Conservation (phyloP, 2,888 invertebrate genomes). For the Sclerodermus sp. region DNA sequence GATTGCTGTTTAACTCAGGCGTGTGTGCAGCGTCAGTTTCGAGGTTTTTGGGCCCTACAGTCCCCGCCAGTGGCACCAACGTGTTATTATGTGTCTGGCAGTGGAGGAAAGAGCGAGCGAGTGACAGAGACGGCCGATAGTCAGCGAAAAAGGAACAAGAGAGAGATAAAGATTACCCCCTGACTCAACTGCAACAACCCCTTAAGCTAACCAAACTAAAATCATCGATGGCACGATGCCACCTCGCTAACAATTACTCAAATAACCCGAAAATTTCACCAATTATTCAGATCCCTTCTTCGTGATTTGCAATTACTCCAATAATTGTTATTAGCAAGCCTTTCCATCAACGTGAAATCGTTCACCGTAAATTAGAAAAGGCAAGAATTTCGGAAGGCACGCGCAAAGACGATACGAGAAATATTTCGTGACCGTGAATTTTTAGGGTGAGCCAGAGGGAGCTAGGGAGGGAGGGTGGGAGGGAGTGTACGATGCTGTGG, state of each 20-base stretch:
- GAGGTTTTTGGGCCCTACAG: constrained; percentile 47
- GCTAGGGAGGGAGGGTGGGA: neutral
- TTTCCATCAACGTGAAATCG: neutral
- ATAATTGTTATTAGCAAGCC: no score
- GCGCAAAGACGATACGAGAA: neutral
- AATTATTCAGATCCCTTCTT: constrained; percentile 8
- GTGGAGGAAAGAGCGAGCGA: constrained; percentile 25
- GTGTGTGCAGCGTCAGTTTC: constrained; percentile 34
- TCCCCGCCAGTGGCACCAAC: constrained; percentile 39
- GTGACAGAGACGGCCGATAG: constrained; percentile 12
- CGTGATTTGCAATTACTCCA: neutral
- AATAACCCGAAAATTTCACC: constrained; percentile 24
- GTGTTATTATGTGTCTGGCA: constrained; percentile 54
- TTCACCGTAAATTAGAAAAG: neutral
- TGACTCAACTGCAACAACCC: constrained; percentile 22
- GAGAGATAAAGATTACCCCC: constrained; percentile 12
- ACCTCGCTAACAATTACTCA: constrained; percentile 26
- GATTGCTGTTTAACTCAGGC: constrained; percentile 39
- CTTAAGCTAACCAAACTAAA: constrained; percentile 25
- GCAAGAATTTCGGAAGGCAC: neutral
- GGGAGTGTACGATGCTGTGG: constrained; percentile 26
- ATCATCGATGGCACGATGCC: constrained; percentile 22
- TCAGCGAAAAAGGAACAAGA: neutral
- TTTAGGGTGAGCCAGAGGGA: neutral
- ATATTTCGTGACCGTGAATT: neutral